These are phyloP conservation scores for Sisor rabdophorus DNA, from an alignment of 2,113 vertebrate genomes.

Conservation along the genomic window DNA sequence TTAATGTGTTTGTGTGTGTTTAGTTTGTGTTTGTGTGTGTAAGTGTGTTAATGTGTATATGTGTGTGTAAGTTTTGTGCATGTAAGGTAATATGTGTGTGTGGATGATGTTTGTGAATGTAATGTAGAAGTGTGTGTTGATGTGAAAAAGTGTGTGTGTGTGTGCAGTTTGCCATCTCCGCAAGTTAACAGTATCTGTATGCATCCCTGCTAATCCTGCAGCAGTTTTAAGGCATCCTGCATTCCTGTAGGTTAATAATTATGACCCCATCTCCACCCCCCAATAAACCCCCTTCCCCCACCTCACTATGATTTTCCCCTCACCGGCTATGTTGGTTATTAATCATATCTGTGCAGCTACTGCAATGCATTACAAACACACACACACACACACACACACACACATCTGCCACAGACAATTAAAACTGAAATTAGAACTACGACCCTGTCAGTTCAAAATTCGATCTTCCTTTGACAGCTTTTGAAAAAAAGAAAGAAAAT, in stretches of 20 bases:
- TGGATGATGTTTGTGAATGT: neutral
- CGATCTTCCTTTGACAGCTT: neutral
- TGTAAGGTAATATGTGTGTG: neutral
- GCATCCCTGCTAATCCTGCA: neutral
- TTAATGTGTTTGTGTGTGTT: too few relatives aligned
- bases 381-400: too few relatives aligned
- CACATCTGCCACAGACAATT: neutral
- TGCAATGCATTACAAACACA: neutral
- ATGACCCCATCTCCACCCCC: neutral
- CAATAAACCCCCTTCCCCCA: too few relatives aligned
- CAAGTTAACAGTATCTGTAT: neutral
- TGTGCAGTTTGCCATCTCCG: too few relatives aligned
- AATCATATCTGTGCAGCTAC: neutral
- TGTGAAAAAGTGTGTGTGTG: too few relatives aligned
- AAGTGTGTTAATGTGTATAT: neutral
- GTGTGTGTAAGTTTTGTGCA: neutral
- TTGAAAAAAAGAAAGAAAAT: neutral
- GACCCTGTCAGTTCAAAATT: neutral
- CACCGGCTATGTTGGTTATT: neutral
- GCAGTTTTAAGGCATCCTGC: neutral
- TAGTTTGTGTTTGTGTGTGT: too few relatives aligned
- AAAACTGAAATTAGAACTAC: neutral
- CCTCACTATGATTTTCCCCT: too few relatives aligned
- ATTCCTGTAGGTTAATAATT: neutral
- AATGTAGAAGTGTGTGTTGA: neutral